Evolutionary conservation across 1,140 invertebrate species (phyloP).

Genomic region (silkworm (Bombyx mori)): DNA sequence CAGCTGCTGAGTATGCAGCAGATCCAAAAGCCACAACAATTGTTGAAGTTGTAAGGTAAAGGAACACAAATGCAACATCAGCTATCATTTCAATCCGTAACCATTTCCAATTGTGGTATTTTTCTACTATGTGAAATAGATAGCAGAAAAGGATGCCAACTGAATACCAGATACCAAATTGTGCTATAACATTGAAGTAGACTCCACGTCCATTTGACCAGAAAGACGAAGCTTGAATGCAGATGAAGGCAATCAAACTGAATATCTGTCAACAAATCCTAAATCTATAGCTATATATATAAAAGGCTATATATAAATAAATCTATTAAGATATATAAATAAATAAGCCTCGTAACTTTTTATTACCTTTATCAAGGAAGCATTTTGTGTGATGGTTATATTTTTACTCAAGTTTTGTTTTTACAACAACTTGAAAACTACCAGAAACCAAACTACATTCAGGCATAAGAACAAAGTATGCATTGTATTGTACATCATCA

Average conservation of each 20-base stretch:
- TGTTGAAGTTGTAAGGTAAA: conserved; percentile 81
- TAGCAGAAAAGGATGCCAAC: conserved; percentile 83
- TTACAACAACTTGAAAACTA: too few species aligned
- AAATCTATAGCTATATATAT: not conserved
- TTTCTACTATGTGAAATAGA: conserved; percentile 87
- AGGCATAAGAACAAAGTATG: too few species aligned
- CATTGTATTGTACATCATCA: too few species aligned
- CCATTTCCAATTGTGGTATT: conserved; percentile 88
- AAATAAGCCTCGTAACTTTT: not conserved
- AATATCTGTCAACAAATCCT: conserved; percentile 74
- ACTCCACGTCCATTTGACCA: conserved; percentile 73
- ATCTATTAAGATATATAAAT: not conserved
- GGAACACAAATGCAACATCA: conserved; percentile 77
- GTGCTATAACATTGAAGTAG: conserved; percentile 87
- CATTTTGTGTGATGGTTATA: too few species aligned
- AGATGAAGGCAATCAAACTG: conserved; percentile 87
- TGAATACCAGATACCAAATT: conserved; percentile 85
- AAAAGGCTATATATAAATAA: not conserved
- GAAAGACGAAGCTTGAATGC: conserved; percentile 77
- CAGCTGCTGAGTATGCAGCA: conserved; percentile 76
- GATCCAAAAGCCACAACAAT: conserved; percentile 75
- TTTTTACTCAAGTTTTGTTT: too few species aligned
- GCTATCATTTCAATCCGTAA: conserved; percentile 85
- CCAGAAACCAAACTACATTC: too few species aligned
- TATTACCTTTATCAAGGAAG: too few species aligned